A percentile compares a stretch with the other conserved stretches of the same genome.
phyloP scores from a whole-genome alignment of 1,140 invertebrate genomes.

The Xylocopa sonorina region DNA sequence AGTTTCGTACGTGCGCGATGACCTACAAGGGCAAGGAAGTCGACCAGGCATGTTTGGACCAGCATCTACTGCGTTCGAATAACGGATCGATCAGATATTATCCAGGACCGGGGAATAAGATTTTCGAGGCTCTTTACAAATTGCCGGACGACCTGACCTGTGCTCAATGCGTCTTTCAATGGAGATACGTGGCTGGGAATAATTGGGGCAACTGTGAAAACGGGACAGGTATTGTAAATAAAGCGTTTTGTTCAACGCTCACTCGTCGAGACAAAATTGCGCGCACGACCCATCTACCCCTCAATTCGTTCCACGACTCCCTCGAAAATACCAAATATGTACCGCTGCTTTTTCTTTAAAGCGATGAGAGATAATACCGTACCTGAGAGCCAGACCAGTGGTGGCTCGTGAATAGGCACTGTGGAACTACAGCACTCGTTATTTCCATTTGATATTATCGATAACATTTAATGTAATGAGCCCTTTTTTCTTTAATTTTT shows the following conservation, averaged over 20 bases:
- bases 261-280: background rate
- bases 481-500: too few species aligned
- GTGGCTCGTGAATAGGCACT: too few species aligned
- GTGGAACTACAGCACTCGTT: too few species aligned
- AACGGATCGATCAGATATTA: conserved; percentile 85
- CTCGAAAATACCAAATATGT: too few species aligned
- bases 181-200: conserved; percentile 91
- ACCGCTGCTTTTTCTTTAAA: too few species aligned
- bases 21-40: conserved; percentile 82
- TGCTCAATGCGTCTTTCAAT: conserved; percentile 90
- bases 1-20: conserved; percentile 92
- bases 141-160: conserved; percentile 88
- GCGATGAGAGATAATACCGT: too few species aligned
- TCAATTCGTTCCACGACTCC: background rate
- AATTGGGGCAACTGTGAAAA: conserved; percentile 90
- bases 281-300: background rate
- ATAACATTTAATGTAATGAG: too few species aligned
- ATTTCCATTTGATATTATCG: too few species aligned
- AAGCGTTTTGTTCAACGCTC: background rate
- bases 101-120: conserved; percentile 88
- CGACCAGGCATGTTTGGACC: conserved; percentile 90
- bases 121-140: conserved; percentile 89
- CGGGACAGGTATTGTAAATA: conserved; percentile 79
- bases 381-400: too few species aligned
- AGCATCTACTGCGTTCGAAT: conserved; percentile 85